Evolutionary conservation across 2,113 vertebrate species (phyloP).

Genomic region (Crocuta crocuta): DNA sequence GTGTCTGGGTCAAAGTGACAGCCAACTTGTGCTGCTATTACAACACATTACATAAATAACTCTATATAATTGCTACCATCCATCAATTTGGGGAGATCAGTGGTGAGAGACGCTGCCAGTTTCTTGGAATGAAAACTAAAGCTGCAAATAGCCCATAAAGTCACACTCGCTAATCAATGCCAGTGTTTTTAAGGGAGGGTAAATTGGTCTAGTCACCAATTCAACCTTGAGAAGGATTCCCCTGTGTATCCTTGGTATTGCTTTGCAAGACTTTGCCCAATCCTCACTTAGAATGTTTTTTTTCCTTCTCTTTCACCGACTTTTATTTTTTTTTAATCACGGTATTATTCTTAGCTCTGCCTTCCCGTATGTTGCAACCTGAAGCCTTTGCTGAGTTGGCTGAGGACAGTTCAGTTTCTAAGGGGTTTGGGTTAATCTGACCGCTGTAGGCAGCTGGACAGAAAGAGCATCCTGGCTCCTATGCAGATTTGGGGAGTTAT

Average conservation of each 20-base stretch:
- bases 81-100: constrained; percentile 83
- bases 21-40: constrained; percentile 71
- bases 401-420: constrained; percentile 7
- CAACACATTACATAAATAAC: constrained; percentile 83
- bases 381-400: constrained; percentile 26
- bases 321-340: neutral
- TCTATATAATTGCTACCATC: constrained; percentile 81
- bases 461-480: neutral
- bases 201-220: constrained; percentile 65
- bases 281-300: neutral
- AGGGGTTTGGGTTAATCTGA: constrained; percentile 59
- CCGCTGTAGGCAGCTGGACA: neutral
- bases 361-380: neutral
- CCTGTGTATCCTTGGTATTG: neutral
- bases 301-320: neutral
- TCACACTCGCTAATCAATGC: constrained; percentile 67
- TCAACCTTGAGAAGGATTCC: constrained; percentile 66
- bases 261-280: neutral
- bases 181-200: constrained; percentile 68
- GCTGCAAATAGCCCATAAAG: constrained; percentile 49
- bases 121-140: constrained; percentile 77
- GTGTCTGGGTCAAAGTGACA: constrained; percentile 72
- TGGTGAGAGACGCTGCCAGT: constrained; percentile 82
- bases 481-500: neutral
- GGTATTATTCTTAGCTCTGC: neutral